Conservation (phyloP, 2,888 invertebrate species). For the Osedax fenrisi region DNA sequence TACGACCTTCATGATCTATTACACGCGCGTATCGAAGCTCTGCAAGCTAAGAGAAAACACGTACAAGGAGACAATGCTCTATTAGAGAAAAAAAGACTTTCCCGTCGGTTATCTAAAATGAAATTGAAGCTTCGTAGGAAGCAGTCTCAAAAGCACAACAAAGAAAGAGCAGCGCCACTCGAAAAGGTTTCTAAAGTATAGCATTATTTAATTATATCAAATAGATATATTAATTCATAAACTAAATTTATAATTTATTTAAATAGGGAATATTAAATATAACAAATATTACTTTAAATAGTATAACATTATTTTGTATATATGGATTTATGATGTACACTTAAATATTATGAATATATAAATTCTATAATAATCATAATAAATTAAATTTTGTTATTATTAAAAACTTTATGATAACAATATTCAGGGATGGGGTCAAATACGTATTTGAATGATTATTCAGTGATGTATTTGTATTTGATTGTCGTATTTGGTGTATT, state of each 20-base stretch:
- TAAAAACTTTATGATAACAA: too few relatives aligned
- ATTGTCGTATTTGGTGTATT: too few relatives aligned
- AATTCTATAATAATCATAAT: not conserved
- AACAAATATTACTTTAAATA: too few relatives aligned
- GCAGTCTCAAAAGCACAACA: conserved; percentile 36
- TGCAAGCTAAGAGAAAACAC: conserved; percentile 33
- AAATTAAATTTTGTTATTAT: too few relatives aligned
- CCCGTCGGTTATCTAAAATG: conserved; percentile 37
- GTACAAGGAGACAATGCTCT: conserved; percentile 18
- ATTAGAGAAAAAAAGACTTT: conserved; percentile 36
- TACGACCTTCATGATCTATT: conserved; percentile 36
- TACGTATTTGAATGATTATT: too few relatives aligned
- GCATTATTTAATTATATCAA: not conserved
- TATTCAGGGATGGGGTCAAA: too few relatives aligned
- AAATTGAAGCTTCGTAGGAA: conserved; percentile 37
- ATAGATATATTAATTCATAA: not conserved
- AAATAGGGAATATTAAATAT: not conserved
- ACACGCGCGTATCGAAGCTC: conserved; percentile 36
- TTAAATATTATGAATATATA: not conserved
- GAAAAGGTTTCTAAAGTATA: not conserved
- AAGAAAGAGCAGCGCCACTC: not conserved
- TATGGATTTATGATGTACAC: too few relatives aligned
- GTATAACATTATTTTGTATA: too few relatives aligned
- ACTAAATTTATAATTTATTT: not conserved
- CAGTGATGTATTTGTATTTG: too few relatives aligned